Evolutionary conservation across 2,797 vertebrate genomes (phyloP), one percentile per base, ranked within the genome.

Genomic region (Erethizon dorsatum): DNA sequence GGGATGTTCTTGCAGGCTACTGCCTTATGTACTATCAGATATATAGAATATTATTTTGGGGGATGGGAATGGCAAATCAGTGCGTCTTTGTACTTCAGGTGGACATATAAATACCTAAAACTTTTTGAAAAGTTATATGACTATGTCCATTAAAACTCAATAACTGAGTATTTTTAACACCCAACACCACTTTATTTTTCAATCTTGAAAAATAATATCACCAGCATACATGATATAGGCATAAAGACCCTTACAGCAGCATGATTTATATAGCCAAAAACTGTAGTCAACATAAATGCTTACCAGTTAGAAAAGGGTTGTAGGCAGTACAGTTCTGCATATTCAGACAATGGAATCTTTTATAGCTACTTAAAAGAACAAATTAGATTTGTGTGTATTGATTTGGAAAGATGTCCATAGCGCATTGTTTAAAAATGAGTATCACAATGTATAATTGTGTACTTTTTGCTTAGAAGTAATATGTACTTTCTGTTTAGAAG

Each of bases 161-260:
- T 13, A 78, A 63, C n/a, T 78, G 20, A 14, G 89, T 77, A 41
- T 63, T 85, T 54, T 61, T 56, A 79, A 94, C n/a, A 71, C n/a
- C 22, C 14, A 91, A 7, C 12, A 41, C 11, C 22, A 54, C 3
- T 61, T 87, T 90, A 59, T 73, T 69, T 92, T 95, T 94, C 73
- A 83, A 88, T 80, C 41, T 20, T 26, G 73, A 88, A 87, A 92
- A 94, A 63, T 89, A 65, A 87, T 95, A 95, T 22, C 45, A 54
- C 28, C 47, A 77, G 14, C 9, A 31, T 93, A 37, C 54, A 41
- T 94, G 28, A 65, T 63, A 52, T 33, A 67, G 85, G 15, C 54
- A 45, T 28, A 78, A 26, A 45, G 37, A 61, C 56, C 33, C 83
- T 89, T 87, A 56, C 69, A 56, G 45, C 22, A 57, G 17, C 4